Percentiles rank a stretch among this genome's conserved stretches.
These are phyloP conservation scores for Papilio elwesi DNA, from an alignment of 2,888 invertebrate genomes.

Conservation along the genomic window DNA sequence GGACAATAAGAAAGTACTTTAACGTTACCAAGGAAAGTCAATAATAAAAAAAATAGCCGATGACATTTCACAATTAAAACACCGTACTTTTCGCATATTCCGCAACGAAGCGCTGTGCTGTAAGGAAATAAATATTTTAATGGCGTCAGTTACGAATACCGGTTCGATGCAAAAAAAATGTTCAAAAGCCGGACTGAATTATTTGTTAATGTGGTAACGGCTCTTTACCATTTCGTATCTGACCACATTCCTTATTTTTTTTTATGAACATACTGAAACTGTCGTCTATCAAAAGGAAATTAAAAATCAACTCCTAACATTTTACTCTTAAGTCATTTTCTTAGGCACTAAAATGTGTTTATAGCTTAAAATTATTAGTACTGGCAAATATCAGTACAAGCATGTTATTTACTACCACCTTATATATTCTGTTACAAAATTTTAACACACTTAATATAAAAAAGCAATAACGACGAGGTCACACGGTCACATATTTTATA, in stretches of 20 bases:
- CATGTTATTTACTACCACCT: too few species aligned
- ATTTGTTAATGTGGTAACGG: slow-evolving; percentile 8
- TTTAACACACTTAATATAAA: too few species aligned
- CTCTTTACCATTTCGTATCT: slow-evolving; percentile 5
- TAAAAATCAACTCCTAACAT: not conserved
- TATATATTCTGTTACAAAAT: too few species aligned
- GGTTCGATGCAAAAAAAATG: slow-evolving; percentile 14
- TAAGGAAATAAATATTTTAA: slow-evolving; percentile 15
- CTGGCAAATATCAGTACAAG: too few species aligned
- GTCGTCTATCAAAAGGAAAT: not conserved
- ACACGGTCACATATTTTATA: too few species aligned
- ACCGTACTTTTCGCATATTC: not conserved
- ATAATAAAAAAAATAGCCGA: not conserved
- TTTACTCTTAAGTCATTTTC: too few species aligned
- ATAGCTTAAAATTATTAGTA: too few species aligned
- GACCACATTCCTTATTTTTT: slow-evolving; percentile 4
- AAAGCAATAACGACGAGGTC: too few species aligned
- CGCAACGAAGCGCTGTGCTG: slow-evolving; percentile 4
- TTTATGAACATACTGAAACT: not conserved
- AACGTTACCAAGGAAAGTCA: too few species aligned
- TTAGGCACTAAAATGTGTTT: too few species aligned
- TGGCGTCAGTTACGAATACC: slow-evolving; percentile 14
- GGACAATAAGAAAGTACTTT: too few species aligned
- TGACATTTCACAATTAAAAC: not conserved
- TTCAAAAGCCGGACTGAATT: slow-evolving; percentile 17